Conservation (phyloP, 2,888 invertebrate species). For the Hemistola chrysoprasaria region DNA sequence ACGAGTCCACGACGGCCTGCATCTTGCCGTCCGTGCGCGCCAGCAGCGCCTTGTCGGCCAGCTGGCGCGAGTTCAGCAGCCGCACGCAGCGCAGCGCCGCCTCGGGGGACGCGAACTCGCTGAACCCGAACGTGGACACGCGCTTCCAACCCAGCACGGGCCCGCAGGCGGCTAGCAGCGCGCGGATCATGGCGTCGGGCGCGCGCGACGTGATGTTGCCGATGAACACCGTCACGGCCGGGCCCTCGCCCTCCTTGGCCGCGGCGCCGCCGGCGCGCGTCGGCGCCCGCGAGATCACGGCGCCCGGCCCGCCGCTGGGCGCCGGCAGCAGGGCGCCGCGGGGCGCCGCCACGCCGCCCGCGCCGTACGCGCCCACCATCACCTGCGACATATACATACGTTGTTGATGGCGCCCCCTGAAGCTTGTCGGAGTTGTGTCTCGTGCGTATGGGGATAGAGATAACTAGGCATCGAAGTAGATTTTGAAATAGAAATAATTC, state of each 20-base stretch:
- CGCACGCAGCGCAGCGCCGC: slow-evolving; percentile 97
- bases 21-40: slow-evolving; percentile 99
- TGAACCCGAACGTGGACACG: slow-evolving; percentile 98
- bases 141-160: slow-evolving; percentile 98
- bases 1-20: slow-evolving; percentile 95
- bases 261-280: slow-evolving; percentile 48
- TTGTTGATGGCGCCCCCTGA: no score
- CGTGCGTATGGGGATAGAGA: no score
- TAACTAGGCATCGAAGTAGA: no score
- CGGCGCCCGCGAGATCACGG: slow-evolving; percentile 59
- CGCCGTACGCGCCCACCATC: slow-evolving; percentile 70
- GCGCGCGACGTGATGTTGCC: slow-evolving; percentile 91
- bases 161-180: slow-evolving; percentile 96
- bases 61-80: slow-evolving; percentile 94
- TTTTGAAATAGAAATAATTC: no score
- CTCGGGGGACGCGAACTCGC: slow-evolving; percentile 96
- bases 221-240: slow-evolving; percentile 98
- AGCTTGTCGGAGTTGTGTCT: no score
- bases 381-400: slow-evolving; percentile 46
- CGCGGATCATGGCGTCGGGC: slow-evolving; percentile 96
- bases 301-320: slow-evolving; percentile 42
- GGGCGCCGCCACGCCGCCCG: slow-evolving; percentile 34
- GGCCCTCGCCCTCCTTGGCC: slow-evolving; percentile 86
- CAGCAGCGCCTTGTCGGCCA: slow-evolving; percentile 96
- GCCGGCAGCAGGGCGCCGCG: slow-evolving; percentile 57